Conservation (phyloP, 2,888 invertebrate species). For the Sinelater perroti region DNA sequence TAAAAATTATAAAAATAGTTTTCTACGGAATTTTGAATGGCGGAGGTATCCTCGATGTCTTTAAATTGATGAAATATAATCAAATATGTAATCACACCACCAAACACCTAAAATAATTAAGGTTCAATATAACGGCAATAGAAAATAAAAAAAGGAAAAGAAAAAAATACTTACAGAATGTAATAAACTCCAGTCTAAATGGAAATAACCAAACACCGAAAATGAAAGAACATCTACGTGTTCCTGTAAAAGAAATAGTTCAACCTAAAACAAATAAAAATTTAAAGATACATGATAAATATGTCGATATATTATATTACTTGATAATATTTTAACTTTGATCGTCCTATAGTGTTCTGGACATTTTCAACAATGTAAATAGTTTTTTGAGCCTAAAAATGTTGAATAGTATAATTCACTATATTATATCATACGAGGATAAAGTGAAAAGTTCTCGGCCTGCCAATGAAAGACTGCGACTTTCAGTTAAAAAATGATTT, state of each 20-base stretch:
- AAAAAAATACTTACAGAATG: conserved; percentile 29
- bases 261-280: conserved; percentile 12
- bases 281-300: neutral
- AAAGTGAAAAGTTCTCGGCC: no score
- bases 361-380: conserved; percentile 27
- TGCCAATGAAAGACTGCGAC: no score
- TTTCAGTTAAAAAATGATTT: no score
- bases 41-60: conserved; percentile 19
- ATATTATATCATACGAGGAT: no score
- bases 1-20: no score
- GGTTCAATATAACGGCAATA: no score
- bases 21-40: no score
- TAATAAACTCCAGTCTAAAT: conserved; percentile 29
- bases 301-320: conserved; percentile 3
- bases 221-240: conserved; percentile 27
- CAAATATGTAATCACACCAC: conserved; percentile 24
- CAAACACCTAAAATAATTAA: conserved; percentile 23
- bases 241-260: conserved; percentile 27
- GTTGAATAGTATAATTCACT: neutral
- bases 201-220: conserved; percentile 28
- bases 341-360: conserved; percentile 18
- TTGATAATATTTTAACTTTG: conserved; percentile 23
- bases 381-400: conserved; percentile 25
- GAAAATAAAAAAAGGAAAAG: no score
- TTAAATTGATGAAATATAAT: conserved; percentile 32